Evolutionary conservation across 2,797 vertebrate species (phyloP), one percentile per base, ranked within the genome.

Genomic region (Hipposideros larvatus): DNA sequence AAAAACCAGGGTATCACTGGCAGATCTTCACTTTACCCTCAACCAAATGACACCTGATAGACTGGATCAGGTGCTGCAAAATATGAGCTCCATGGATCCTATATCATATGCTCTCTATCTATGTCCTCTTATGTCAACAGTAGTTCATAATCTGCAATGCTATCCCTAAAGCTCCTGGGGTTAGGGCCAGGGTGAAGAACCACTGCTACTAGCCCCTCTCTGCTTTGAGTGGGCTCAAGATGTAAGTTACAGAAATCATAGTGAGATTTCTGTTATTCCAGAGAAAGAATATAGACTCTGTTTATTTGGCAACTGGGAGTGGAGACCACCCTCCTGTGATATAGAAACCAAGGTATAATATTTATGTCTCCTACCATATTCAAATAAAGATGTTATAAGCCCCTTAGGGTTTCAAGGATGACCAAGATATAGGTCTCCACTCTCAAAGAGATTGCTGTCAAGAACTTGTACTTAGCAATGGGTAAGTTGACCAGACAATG

Each of bases 31-130:
- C 73, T 95, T 94, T 82, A 75, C 31, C 61, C 53, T 90, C 57
- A 55, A 34, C 53, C 59, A 94, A 85, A 90, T 83, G 91, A 91
- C 86, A 94, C 80, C 28, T 59, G 88, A 97, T 96, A 95, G 86
- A 83, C 37, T 87, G 22, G 86, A 95, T 97, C 78, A 15, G 31
- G 28, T 95, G 65, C 41, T 94, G 28, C 92, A 94, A 88, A 94
- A 89, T 53, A 92, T 43, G 85, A 97, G 63, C 57, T 74, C 55
- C 48, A 24, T 34, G 51, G 86, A 94, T 66, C n/a, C 59, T 87
- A 1, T 91, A 57, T 91, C 88, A 92, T 63, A 92, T 46, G 34
- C 24, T 75, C 46, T 37, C 68, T 75, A 41, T 24, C 71, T 61
- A 8, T 34, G 78, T 70, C 51, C 22, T 96, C 59, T 82, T 93